Evolutionary conservation across 2,888 invertebrate species (phyloP).

Genomic region (Cyclophora albipunctata): DNA sequence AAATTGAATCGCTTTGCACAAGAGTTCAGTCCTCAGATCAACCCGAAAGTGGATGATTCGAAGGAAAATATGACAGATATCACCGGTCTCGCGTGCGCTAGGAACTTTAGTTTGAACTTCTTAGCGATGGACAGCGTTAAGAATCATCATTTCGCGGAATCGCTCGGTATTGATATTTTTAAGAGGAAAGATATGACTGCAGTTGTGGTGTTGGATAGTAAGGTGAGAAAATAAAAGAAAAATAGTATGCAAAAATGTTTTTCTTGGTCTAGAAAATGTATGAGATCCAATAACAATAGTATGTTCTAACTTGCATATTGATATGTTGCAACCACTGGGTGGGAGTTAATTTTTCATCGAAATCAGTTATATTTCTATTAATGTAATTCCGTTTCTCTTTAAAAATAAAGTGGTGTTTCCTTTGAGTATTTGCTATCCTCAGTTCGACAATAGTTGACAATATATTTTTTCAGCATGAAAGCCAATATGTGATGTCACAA

Average conservation of each 20-base stretch:
- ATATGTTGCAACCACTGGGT: too few relatives aligned
- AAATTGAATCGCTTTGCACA: conserved; percentile 55
- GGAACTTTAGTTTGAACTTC: conserved; percentile 51
- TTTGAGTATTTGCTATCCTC: neutral
- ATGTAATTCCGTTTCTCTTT: neutral
- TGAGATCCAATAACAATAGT: too few relatives aligned
- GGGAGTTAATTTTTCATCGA: too few relatives aligned
- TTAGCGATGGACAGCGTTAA: conserved; percentile 83
- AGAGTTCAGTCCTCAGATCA: conserved; percentile 47
- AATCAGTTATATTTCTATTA: too few relatives aligned
- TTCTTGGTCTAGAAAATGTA: neutral
- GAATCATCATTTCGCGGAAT: conserved; percentile 84
- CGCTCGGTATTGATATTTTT: conserved; percentile 81
- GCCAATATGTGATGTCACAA: conserved; percentile 77
- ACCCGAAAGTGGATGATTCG: conserved; percentile 33
- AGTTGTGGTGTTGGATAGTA: conserved; percentile 81
- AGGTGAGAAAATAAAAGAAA: conserved; percentile 74
- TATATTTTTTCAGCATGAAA: conserved; percentile 75
- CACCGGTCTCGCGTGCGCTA: conserved; percentile 64
- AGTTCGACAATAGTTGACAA: neutral
- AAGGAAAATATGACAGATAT: conserved; percentile 43
- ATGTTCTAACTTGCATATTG: too few relatives aligned
- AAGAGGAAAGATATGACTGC: conserved; percentile 77
- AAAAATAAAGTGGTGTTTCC: neutral
- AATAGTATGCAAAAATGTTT: conserved; percentile 4